These are phyloP conservation scores for Laticauda laticaudata DNA, from an alignment of 2,113 vertebrate species.

Conservation along the genomic window DNA sequence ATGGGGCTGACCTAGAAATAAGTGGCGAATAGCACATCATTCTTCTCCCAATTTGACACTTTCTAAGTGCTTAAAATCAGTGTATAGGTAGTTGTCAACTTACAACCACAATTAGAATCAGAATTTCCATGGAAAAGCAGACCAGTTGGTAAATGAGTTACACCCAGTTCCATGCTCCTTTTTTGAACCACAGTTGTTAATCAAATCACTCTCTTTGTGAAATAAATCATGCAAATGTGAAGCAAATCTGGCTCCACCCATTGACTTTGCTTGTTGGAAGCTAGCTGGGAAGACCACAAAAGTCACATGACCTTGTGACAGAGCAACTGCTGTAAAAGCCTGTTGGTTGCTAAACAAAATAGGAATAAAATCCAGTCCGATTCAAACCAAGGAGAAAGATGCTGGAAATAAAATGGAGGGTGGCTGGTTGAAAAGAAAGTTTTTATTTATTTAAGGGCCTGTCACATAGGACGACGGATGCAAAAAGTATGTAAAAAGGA, in stretches of 20 bases:
- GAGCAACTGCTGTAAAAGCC: neutral
- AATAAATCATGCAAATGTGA: neutral
- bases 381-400: too few relatives aligned
- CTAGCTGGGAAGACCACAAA: neutral
- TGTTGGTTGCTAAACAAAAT: neutral
- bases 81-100: neutral
- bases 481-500: too few relatives aligned
- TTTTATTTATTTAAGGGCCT: too few relatives aligned
- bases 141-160: neutral
- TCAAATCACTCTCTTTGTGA: too few relatives aligned
- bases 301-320: neutral
- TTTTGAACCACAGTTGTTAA: neutral
- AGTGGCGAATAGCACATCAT: neutral
- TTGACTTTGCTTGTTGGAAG: neutral
- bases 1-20: neutral
- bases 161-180: neutral
- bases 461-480: too few relatives aligned
- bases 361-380: too few relatives aligned
- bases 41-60: neutral
- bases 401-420: too few relatives aligned
- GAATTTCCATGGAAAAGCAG: neutral
- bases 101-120: neutral
- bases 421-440: too few relatives aligned
- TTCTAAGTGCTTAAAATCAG: neutral
- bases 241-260: neutral